Base-by-base conservation (phyloP, 1,140 invertebrate species). In the Manduca sexta region DNA sequence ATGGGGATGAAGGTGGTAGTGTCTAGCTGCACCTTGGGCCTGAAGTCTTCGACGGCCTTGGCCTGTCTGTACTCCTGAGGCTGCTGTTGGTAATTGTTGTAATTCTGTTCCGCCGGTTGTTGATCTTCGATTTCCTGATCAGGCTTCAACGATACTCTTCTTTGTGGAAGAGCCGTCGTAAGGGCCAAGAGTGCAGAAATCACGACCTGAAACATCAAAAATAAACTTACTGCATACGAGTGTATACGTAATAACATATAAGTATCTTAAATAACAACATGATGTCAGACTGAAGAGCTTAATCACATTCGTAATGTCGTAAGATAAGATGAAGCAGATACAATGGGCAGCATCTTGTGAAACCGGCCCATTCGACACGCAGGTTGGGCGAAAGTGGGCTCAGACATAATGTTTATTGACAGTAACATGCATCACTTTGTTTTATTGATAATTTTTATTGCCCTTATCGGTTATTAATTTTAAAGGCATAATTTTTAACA, bases 1-100 rank as follows among this genome's bases (percentile, higher is more conserved):
- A 94, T 94, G 13, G 93, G 93, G 56, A 94, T 93, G 57, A 88
- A 91, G 3, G 92, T 94, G 37, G 92, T 92, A 1, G 88, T 89
- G 31, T 88, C 84, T 42, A 85, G 44, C 41, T 74, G 69, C 16
- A 76, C 65, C 57, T 74, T 84, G 18, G 76, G 71, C 51, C 81
- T 75, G 63, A 79, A 73, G 64, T 83, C 75, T 11, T 83, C 69
- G 21, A 75, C 45, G 8, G 50, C 66, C 46, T 70, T 71, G 10
- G 65, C 40, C 31, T 65, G 72, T 51, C 74, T 76, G 69, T 65
- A 74, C 5, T 80, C 69, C 21, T 60, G 63, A 18, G 54, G 57
- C 29, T 69, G 67, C 49, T 49, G 65, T 48, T 66, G 68, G 45
- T 72, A 75, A 58, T 79, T 74, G 51, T 80, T 76, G 66, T 75